These are phyloP conservation scores for Rhagonycha lutea DNA, from an alignment of 2,888 invertebrate genomes.

Conservation along the genomic window DNA sequence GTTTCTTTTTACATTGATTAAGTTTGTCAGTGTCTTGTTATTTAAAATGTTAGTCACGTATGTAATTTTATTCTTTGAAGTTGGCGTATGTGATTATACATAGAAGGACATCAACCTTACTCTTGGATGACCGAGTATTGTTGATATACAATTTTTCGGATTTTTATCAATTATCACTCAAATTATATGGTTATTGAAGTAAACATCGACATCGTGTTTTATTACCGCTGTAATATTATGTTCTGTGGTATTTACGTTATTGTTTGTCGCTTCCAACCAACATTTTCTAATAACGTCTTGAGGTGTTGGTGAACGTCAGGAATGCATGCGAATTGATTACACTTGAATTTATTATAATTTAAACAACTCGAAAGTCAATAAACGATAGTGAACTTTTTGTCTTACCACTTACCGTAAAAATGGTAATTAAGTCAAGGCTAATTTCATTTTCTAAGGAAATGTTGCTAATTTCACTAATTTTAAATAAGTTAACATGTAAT, in stretches of 20 bases:
- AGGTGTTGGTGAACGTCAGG: neutral
- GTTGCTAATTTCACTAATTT: neutral
- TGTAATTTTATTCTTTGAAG: conserved; percentile 5
- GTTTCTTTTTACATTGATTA: conserved; percentile 53
- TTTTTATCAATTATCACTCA: neutral
- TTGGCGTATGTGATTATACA: neutral
- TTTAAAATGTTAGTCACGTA: conserved; percentile 14
- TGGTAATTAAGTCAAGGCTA: neutral
- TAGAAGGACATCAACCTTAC: neutral
- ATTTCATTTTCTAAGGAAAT: neutral
- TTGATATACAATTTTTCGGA: neutral
- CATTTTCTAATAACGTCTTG: neutral
- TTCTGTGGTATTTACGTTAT: neutral
- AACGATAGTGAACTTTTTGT: neutral
- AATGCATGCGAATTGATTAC: neutral
- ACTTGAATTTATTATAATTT: neutral
- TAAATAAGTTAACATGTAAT: neutral
- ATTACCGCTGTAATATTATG: neutral
- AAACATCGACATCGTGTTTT: neutral
- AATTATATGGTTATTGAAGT: neutral
- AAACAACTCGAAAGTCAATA: neutral
- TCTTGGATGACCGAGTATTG: neutral
- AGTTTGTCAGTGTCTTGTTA: neutral
- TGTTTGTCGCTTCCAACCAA: neutral
- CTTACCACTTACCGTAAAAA: neutral